A percentile compares a stretch with the other conserved stretches of the same genome.
Conservation (phyloP, 2,797 vertebrate species). For the Helicolenus hilgendorfi region DNA sequence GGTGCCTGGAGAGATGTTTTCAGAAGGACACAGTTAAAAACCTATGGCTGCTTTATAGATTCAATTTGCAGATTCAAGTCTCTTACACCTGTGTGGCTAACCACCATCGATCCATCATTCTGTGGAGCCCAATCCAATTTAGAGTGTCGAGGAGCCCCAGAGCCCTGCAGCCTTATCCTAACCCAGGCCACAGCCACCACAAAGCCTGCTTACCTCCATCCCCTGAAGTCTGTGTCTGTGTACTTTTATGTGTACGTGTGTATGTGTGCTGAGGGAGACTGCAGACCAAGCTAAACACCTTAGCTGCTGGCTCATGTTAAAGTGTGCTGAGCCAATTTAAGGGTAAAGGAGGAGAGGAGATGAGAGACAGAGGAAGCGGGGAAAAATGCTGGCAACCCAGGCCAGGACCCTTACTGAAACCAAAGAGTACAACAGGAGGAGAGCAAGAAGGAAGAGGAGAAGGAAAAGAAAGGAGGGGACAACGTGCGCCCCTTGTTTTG, state of each 20-base stretch:
- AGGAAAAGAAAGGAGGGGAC: background rate
- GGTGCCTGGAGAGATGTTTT: constrained; percentile 77
- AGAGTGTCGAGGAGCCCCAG: constrained; percentile 77
- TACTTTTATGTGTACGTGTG: constrained; percentile 52
- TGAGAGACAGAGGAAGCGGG: constrained; percentile 27
- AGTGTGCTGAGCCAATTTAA: constrained; percentile 70
- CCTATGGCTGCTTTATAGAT: constrained; percentile 83
- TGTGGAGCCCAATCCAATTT: constrained; percentile 88
- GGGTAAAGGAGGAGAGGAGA: constrained; percentile 27
- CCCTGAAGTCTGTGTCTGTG: constrained; percentile 76
- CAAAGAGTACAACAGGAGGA: background rate
- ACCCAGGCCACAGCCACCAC: constrained; percentile 80
- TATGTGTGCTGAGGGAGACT: constrained; percentile 55
- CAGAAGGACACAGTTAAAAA: constrained; percentile 79
- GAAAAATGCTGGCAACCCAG: constrained; percentile 15
- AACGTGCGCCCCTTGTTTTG: background rate
- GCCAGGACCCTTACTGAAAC: constrained; percentile 6
- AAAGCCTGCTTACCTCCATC: constrained; percentile 88
- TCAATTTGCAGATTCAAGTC: constrained; percentile 81
- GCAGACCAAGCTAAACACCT: constrained; percentile 82
- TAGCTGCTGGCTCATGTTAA: constrained; percentile 82
- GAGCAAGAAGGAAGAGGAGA: background rate
- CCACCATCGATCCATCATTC: constrained; percentile 88
- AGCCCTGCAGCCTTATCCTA: constrained; percentile 86
- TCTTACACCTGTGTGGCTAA: constrained; percentile 87